A percentile compares a stretch with the other conserved stretches of the same genome.
These are phyloP conservation scores for Petrolisthes manimaculis DNA, from an alignment of 2,888 invertebrate species.

Conservation along the genomic window DNA sequence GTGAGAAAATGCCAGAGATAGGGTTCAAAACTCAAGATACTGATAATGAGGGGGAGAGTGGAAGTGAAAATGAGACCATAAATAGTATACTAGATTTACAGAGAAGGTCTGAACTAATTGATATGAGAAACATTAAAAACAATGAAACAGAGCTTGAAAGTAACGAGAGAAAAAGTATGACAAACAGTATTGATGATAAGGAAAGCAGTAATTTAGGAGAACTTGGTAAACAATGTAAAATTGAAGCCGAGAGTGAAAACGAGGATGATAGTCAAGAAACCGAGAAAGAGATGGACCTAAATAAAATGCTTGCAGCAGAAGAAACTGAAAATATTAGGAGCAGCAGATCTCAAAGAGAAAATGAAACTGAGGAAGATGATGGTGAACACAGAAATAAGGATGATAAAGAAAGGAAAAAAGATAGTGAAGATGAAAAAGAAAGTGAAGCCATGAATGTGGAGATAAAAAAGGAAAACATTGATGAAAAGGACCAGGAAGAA, in stretches of 20 bases:
- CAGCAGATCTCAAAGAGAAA: neutral
- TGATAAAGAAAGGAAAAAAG: neutral
- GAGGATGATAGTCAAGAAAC: neutral
- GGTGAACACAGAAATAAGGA: neutral
- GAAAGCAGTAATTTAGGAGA: neutral
- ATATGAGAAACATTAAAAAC: neutral
- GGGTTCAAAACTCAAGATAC: conserved; percentile 1
- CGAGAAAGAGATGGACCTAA: neutral
- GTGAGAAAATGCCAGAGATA: conserved; percentile 24
- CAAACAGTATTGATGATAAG: neutral
- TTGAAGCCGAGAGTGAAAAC: neutral
- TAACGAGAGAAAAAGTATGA: neutral
- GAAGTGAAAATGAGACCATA: neutral
- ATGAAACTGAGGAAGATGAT: neutral
- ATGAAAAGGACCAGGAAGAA: conserved; percentile 28
- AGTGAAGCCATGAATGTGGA: conserved; percentile 34
- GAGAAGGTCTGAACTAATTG: neutral
- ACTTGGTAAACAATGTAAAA: neutral
- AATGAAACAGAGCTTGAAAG: neutral
- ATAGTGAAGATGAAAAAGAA: neutral
- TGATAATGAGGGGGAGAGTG: conserved; percentile 5
- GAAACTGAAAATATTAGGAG: neutral
- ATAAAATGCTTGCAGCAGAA: neutral
- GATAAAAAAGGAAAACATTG: conserved; percentile 2
- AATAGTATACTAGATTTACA: neutral